Conservation (phyloP, 2,888 invertebrate genomes). For the Caenorhabditis imperialis region DNA sequence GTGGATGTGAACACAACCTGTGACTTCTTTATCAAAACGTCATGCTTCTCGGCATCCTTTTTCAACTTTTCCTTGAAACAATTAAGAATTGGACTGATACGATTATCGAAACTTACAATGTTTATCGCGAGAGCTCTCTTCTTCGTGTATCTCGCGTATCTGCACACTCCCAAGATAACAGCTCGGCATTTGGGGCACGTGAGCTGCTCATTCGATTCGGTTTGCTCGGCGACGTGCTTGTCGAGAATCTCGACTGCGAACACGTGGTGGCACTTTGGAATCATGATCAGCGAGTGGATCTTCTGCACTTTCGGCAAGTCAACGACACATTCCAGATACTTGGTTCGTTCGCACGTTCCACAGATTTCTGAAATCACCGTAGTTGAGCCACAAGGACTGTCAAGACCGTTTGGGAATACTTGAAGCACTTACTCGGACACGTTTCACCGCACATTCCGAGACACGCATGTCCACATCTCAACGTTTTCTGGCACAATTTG, state of each 20-base stretch:
- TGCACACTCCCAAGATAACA: slow-evolving; percentile 4
- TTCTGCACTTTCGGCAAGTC: background rate
- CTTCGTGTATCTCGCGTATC: slow-evolving; percentile 42
- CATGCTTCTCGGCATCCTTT: background rate
- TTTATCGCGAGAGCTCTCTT: slow-evolving; percentile 8
- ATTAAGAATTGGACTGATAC: too few relatives aligned
- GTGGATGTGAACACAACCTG: too few relatives aligned
- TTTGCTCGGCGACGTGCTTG: slow-evolving; percentile 16
- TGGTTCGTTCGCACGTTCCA: slow-evolving; percentile 80
- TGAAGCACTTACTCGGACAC: slow-evolving; percentile 80
- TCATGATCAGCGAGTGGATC: slow-evolving; percentile 52
- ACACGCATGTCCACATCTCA: slow-evolving; percentile 83
- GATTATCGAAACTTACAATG: background rate
- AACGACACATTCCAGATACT: slow-evolving; percentile 61
- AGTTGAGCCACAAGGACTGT: too few relatives aligned
- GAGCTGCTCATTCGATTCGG: background rate
- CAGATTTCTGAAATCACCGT: slow-evolving; percentile 81
- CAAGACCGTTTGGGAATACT: too few relatives aligned
- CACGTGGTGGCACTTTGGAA: slow-evolving; percentile 48
- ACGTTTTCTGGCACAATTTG: slow-evolving; percentile 78
- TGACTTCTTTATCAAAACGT: too few relatives aligned
- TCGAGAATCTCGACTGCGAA: slow-evolving; percentile 19
- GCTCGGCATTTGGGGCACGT: slow-evolving; percentile 14
- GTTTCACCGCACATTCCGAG: slow-evolving; percentile 85
- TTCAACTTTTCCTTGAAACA: background rate